phyloP scores from a whole-genome alignment of 2,797 vertebrate genomes.

The Neosalanx taihuensis region DNA sequence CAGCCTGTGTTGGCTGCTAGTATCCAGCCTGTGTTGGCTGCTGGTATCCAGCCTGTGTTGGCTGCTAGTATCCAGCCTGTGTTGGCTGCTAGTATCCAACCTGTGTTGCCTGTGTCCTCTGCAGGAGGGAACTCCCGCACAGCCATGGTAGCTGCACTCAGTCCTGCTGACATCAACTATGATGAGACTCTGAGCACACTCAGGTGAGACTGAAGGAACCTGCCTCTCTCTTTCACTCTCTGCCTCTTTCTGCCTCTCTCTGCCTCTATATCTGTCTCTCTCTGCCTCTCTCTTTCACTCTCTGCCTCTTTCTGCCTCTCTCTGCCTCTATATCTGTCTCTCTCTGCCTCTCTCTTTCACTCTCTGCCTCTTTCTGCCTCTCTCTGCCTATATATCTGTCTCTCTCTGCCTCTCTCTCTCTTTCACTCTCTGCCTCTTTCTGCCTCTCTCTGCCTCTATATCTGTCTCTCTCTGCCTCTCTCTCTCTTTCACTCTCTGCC shows the following conservation, averaged over 20 bases:
- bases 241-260: constrained; percentile 1
- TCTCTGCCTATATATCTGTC: not conserved
- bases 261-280: not conserved
- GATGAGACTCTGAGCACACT: constrained; percentile 96
- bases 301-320: not conserved
- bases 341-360: not conserved
- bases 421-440: not conserved
- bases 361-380: not conserved
- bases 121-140: constrained; percentile 95
- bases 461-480: not conserved
- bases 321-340: not conserved
- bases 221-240: not conserved
- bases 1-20: too few relatives aligned
- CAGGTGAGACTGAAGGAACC: constrained; percentile 71
- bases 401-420: not conserved
- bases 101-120: not conserved
- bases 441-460: not conserved
- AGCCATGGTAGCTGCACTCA: constrained; percentile 95
- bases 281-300: not conserved
- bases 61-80: not conserved
- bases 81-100: not conserved
- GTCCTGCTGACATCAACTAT: constrained; percentile 89
- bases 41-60: not conserved
- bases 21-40: not conserved
- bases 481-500: not conserved